Evolutionary conservation across 2,797 vertebrate genomes (phyloP), one percentile per base, ranked within the genome.

Genomic region (Crenuchus spilurus): DNA sequence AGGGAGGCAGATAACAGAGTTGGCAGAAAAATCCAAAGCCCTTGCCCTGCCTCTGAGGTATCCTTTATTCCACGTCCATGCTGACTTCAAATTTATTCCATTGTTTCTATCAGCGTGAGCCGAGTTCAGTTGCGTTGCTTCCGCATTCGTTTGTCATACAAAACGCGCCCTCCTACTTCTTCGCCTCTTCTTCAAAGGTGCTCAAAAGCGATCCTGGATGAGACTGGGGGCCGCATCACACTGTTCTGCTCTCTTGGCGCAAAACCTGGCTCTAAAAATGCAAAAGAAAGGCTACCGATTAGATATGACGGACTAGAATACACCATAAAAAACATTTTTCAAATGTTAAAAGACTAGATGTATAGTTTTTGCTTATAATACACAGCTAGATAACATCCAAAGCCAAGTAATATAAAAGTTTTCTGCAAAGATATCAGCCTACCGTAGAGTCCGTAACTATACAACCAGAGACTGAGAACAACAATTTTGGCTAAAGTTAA

Each of bases 31-130:
- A 78, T 85, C 82, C 82, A 84, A 77, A 83, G 76, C 41, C 72
- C 75, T 74, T 76, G 76, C 62, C 75, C 78, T 78, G 79, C 70
- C 76, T 84, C 76, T 54, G 46, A 79, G 76, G 68, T 81, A 85
- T 84, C 78, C 83, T 57, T 82, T 82, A 82, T 81, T 86, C 80
- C 82, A 85, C 70, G 71, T 78, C 76, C 80, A 85, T 80, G 70
- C 73, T 58, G 71, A 55, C 60, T 64, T 65, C 55, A 49, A 20
- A 65, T 76, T 81, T 80, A 86, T 83, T 86, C 85, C 85, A 84
- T 79, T 73, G 72, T 70, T 70, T 76, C 42, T 49, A 24, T 62
- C 70, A 58, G 58, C 33, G 31, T 69, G 65, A 76, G 44, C 46
- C 24, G 24, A 46, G 70, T 80, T 78, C 60, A 60, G 54, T 68